A percentile compares a stretch with the other conserved stretches of the same genome.
phyloP scores from a whole-genome alignment of 2,888 invertebrate genomes.

The Bombylius major region DNA sequence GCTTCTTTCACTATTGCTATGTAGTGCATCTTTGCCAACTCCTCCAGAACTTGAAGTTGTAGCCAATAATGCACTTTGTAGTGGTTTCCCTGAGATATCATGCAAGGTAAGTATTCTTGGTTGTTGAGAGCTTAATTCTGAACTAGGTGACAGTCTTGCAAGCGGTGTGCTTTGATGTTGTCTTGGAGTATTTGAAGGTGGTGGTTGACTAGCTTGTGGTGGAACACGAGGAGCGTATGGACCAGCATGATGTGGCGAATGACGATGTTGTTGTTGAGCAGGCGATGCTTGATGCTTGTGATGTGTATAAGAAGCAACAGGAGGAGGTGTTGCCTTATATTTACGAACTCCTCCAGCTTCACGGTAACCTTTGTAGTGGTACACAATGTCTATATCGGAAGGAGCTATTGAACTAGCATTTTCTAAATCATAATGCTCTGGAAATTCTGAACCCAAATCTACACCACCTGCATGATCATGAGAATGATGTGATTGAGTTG shows the following conservation, averaged over 20 bases:
- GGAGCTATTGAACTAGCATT: slow-evolving; percentile 96
- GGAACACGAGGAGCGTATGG: slow-evolving; percentile 63
- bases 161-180: slow-evolving; percentile 83
- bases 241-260: slow-evolving; percentile 63
- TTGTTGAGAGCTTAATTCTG: slow-evolving; percentile 81
- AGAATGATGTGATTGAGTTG: slow-evolving; percentile 57
- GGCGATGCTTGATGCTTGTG: slow-evolving; percentile 58
- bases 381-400: slow-evolving; percentile 92
- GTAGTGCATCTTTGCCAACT: slow-evolving; percentile 76
- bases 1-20: slow-evolving; percentile 83
- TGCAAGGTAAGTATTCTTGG: slow-evolving; percentile 85
- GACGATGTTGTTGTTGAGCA: slow-evolving; percentile 56
- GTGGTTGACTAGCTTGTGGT: slow-evolving; percentile 55
- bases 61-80: slow-evolving; percentile 78
- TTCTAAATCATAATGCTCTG: slow-evolving; percentile 92
- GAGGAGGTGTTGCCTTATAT: slow-evolving; percentile 77
- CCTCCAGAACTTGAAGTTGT: slow-evolving; percentile 82
- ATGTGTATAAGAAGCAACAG: slow-evolving; percentile 61
- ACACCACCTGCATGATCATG: slow-evolving; percentile 61
- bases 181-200: slow-evolving; percentile 52
- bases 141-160: slow-evolving; percentile 81
- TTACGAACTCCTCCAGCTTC: slow-evolving; percentile 71
- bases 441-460: slow-evolving; percentile 65
- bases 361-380: slow-evolving; percentile 89
- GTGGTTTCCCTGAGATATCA: slow-evolving; percentile 85